Conservation (phyloP, 2,797 vertebrate genomes). For the Cryptoblepharus egeriae region DNA sequence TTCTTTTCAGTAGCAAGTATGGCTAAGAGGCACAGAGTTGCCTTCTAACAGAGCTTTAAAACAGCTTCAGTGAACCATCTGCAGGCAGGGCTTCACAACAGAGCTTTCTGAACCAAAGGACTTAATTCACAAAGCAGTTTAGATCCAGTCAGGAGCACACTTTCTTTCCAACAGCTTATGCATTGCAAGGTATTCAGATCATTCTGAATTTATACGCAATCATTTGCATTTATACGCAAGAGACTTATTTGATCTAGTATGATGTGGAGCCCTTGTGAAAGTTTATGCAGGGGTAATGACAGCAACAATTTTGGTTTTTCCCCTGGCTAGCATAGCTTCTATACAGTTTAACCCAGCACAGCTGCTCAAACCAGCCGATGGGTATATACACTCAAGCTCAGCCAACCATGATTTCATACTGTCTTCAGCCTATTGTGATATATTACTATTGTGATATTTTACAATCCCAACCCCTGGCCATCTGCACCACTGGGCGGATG, state of each 20-base stretch:
- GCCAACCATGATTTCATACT: neutral
- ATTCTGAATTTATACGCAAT: too few species aligned
- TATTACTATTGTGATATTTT: too few species aligned
- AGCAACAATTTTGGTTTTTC: neutral
- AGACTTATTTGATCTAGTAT: neutral
- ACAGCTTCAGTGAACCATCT: neutral
- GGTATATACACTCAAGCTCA: neutral
- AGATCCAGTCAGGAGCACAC: neutral
- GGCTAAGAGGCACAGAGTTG: too few species aligned
- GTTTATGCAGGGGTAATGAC: neutral
- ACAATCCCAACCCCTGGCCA: too few species aligned
- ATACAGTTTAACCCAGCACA: neutral
- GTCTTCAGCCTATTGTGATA: neutral
- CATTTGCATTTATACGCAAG: too few species aligned
- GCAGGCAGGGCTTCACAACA: neutral
- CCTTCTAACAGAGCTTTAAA: neutral
- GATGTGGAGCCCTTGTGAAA: neutral
- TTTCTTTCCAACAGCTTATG: neutral
- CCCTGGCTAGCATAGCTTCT: too few species aligned
- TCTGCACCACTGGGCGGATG: too few species aligned
- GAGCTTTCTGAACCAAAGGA: neutral
- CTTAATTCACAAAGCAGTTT: neutral
- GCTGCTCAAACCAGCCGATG: neutral
- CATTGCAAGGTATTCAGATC: neutral
- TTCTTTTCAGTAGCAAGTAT: too few species aligned